Base-by-base conservation (phyloP, 2,113 vertebrate species). In the Ammodytes marinus region DNA sequence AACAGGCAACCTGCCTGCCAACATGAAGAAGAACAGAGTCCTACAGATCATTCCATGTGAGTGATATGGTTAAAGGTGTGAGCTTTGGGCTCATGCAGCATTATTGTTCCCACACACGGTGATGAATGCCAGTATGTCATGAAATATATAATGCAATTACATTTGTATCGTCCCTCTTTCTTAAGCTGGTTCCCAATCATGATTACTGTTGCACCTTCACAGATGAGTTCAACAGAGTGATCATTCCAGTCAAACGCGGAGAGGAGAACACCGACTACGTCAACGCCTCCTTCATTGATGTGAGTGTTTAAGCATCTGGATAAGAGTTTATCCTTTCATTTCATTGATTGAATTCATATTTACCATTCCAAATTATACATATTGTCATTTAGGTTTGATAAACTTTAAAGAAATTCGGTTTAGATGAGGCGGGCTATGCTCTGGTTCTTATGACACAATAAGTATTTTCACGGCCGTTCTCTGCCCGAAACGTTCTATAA, bases 1-100 rank as follows among this genome's bases (percentile, higher is more conserved):
- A 75, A 99, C 98, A 0, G 98, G 98, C 83, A 99, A 99, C 91
- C 95, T 99, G 82, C 97, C 97, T 0, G 96, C 97, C 59, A 99
- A 99, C 96, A 99, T 99, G 98, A 99, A 99, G 96, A 99, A 99
- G 91, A 99, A 99, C 94, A 92, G 98, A 53, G 98, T 99, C 88
- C 96, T 99, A 53, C 98, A 99, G 91, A 99, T 99, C 95, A 99
- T 99, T 95, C 98, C 98, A 89, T 99, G 98, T 99, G 89, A 97
- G 97, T 84, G 47, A 12, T 8, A 11, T 27, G 58, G 17, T 12
- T 58, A 39, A 45, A 55, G 40, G 12, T 58, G 11, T 74, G 43
- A 15, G 15, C 11, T 42, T 40, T 66, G 35, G 67, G 39, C 47
- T 27, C 45, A 2, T 15, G 17, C 43, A 6, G 19, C 39, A 13